Evolutionary conservation across 2,888 invertebrate species (phyloP).

Genomic region (Malacosoma neustria): DNA sequence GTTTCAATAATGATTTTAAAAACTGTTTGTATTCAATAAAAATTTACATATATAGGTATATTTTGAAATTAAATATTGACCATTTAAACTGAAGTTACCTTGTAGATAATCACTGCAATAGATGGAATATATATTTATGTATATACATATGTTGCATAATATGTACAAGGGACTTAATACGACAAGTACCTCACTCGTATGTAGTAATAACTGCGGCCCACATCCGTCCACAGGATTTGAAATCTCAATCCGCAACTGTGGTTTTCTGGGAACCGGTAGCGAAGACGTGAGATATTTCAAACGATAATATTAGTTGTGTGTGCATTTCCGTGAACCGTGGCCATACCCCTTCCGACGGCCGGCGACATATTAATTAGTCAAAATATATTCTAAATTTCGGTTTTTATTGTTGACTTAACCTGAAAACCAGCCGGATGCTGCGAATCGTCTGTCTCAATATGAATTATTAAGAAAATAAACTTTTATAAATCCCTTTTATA

Average conservation of each 20-base stretch:
- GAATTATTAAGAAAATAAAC: not conserved
- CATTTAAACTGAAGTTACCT: no score
- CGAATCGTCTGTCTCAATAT: not conserved
- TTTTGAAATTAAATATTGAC: no score
- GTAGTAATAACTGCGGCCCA: no score
- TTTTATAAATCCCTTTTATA: constrained; percentile 2
- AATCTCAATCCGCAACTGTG: not conserved
- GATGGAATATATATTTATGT: no score
- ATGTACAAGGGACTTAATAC: no score
- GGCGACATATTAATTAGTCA: constrained; percentile 24
- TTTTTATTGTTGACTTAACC: constrained; percentile 2
- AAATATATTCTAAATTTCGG: not conserved
- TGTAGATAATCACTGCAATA: no score
- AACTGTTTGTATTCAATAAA: no score
- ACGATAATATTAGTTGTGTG: constrained; percentile 61
- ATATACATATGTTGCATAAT: no score
- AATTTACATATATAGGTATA: no score
- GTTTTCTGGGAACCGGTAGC: constrained; percentile 49
- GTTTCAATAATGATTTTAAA: no score
- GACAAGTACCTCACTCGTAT: no score
- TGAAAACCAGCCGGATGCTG: not conserved
- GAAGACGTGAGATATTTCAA: constrained; percentile 56
- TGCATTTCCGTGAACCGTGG: constrained; percentile 46
- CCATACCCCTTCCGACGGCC: constrained; percentile 27
- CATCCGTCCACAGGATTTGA: not conserved